Evolutionary conservation across 2,888 invertebrate genomes (phyloP).

Genomic region (Erynnis tages): DNA sequence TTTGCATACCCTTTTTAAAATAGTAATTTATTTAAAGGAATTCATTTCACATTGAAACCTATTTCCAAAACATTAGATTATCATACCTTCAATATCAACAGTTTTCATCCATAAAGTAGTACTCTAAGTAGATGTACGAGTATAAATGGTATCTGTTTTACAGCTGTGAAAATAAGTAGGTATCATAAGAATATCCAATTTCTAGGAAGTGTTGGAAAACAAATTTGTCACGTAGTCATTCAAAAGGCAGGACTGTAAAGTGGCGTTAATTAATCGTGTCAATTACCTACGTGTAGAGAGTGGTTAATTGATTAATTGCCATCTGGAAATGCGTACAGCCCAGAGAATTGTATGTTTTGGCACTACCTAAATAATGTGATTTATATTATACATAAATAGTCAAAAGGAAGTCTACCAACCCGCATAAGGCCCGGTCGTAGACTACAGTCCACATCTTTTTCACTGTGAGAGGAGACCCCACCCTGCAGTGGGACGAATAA

Average conservation of each 20-base stretch:
- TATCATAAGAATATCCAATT: too few relatives aligned
- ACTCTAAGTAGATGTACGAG: too few relatives aligned
- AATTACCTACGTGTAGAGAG: slow-evolving; percentile 5
- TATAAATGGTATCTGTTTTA: too few relatives aligned
- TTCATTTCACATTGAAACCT: too few relatives aligned
- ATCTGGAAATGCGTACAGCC: slow-evolving; percentile 4
- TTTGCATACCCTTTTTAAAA: slow-evolving; percentile 16
- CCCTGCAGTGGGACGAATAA: too few relatives aligned
- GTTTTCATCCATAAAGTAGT: too few relatives aligned
- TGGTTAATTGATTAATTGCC: slow-evolving; percentile 10
- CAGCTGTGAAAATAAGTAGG: too few relatives aligned
- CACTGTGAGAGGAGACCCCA: too few relatives aligned
- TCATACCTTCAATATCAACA: too few relatives aligned
- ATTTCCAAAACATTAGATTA: too few relatives aligned
- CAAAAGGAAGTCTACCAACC: neutral
- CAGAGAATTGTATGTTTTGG: slow-evolving; percentile 17
- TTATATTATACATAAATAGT: neutral
- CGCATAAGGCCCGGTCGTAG: too few relatives aligned
- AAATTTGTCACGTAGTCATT: slow-evolving; percentile 13
- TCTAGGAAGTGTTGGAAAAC: slow-evolving; percentile 9
- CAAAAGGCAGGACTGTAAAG: slow-evolving; percentile 16
- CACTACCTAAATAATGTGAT: slow-evolving; percentile 14
- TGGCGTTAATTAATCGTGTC: slow-evolving; percentile 22
- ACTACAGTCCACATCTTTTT: too few relatives aligned
- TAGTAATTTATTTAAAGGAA: slow-evolving; percentile 7